phyloP scores from a whole-genome alignment of 2,113 vertebrate genomes.

The Notarius quadriscutis region DNA sequence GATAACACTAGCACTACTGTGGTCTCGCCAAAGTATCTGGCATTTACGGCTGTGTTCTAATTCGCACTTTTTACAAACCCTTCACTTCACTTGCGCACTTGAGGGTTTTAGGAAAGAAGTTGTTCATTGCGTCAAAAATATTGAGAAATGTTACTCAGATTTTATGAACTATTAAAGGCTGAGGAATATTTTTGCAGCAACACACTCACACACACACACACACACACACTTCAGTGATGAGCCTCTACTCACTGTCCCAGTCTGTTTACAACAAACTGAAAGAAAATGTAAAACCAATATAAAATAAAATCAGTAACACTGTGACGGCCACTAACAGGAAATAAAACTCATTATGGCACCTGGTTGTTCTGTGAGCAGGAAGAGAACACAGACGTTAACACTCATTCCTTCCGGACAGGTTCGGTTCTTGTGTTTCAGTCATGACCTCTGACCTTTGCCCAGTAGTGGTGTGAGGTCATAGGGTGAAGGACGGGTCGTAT shows the following conservation, averaged over 20 bases:
- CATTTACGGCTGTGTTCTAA: neutral
- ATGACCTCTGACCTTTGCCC: neutral
- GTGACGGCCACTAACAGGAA: neutral
- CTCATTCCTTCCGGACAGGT: neutral
- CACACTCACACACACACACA: neutral
- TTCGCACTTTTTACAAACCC: neutral
- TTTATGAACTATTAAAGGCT: neutral
- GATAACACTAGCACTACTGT: neutral
- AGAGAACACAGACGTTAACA: neutral
- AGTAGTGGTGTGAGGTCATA: conserved; percentile 68
- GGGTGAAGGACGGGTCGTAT: conserved; percentile 84
- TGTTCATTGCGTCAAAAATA: neutral
- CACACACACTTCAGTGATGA: conserved; percentile 30
- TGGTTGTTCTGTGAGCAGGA: neutral
- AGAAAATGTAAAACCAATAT: neutral
- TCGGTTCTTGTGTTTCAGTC: neutral
- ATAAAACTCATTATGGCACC: neutral
- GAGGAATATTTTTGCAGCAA: neutral
- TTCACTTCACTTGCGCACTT: neutral
- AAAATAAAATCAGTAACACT: neutral
- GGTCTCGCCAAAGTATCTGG: neutral
- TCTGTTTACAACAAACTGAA: neutral
- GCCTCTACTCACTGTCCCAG: conserved; percentile 16
- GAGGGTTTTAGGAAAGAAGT: neutral
- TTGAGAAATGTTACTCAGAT: neutral